Conservation (phyloP, 2,113 vertebrate genomes). For the Proterorhinus semilunaris region DNA sequence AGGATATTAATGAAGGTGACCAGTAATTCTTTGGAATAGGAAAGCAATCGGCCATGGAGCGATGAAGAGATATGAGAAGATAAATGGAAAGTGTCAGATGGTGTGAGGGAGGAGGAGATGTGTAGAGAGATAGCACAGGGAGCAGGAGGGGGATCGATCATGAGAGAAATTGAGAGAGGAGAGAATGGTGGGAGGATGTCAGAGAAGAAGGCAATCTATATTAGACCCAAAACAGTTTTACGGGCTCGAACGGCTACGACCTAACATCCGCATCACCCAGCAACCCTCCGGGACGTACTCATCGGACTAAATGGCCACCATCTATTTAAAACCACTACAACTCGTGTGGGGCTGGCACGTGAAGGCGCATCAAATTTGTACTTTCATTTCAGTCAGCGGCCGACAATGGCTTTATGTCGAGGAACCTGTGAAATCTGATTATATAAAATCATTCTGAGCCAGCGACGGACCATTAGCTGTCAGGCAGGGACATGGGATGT, state of each 20-base stretch:
- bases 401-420: conserved; percentile 38
- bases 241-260: conserved; percentile 45
- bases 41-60: conserved; percentile 43
- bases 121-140: conserved; percentile 44
- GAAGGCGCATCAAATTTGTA: conserved; percentile 21
- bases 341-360: conserved; percentile 13
- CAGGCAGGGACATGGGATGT: conserved; percentile 29
- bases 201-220: conserved; percentile 60
- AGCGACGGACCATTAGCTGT: conserved; percentile 54
- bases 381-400: not conserved
- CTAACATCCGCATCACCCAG: conserved; percentile 38
- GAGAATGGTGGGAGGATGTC: conserved; percentile 52
- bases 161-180: conserved; percentile 60
- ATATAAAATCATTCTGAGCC: conserved; percentile 65
- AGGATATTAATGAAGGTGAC: conserved; percentile 30
- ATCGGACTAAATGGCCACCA: conserved; percentile 5
- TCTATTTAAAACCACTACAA: conserved; percentile 11
- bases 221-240: conserved; percentile 53
- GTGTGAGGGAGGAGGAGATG: conserved; percentile 67
- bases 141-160: conserved; percentile 62
- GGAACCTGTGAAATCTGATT: conserved; percentile 71
- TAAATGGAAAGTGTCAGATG: conserved; percentile 71
- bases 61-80: conserved; percentile 57
- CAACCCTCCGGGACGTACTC: conserved; percentile 18
- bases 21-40: conserved; percentile 34